A percentile compares a stretch with the other conserved stretches of the same genome.
phyloP scores from a whole-genome alignment of 2,113 vertebrate genomes.

The Acrocephalus kingi region DNA sequence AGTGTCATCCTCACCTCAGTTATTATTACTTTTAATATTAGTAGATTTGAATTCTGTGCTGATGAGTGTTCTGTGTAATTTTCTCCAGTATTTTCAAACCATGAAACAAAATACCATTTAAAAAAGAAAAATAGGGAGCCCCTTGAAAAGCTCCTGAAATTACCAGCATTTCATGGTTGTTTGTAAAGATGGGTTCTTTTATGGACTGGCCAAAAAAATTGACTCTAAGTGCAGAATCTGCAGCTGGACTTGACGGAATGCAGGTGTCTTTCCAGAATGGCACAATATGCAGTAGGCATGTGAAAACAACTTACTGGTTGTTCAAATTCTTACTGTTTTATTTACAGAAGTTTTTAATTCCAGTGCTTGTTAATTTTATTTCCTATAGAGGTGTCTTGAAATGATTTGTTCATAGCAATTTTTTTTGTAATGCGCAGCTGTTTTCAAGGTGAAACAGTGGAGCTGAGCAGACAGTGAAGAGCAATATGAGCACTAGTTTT shows the following conservation, averaged over 20 bases:
- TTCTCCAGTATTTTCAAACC: background rate
- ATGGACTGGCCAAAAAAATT: background rate
- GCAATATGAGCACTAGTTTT: background rate
- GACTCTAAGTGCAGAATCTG: background rate
- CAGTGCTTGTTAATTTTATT: background rate
- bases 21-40: background rate
- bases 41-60: background rate
- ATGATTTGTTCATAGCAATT: background rate
- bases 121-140: background rate
- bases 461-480: background rate
- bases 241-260: background rate
- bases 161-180: background rate
- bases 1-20: background rate
- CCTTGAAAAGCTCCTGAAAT: background rate
- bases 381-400: background rate
- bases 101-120: background rate
- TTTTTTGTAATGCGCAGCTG: background rate
- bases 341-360: background rate
- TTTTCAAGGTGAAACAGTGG: background rate
- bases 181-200: background rate
- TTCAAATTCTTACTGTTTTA: background rate
- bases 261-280: background rate
- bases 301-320: background rate
- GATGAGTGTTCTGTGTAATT: background rate
- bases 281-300: background rate